Evolutionary conservation across 2,888 invertebrate genomes (phyloP).

Genomic region (Zaprionus bogoriensis): DNA sequence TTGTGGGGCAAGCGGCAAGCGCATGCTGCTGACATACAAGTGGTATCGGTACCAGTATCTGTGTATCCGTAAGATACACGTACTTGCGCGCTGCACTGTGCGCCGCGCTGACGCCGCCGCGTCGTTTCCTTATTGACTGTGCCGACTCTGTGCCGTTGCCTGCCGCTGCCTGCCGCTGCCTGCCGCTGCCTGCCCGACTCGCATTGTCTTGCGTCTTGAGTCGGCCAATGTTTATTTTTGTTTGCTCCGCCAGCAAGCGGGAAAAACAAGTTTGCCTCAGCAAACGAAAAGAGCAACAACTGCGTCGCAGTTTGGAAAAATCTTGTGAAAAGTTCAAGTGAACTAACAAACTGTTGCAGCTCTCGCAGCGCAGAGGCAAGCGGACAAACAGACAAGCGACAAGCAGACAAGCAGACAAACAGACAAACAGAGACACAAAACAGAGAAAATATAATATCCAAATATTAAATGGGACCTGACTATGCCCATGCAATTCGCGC

Average conservation of each 20-base stretch:
- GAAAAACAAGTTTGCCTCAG: slow-evolving; percentile 71
- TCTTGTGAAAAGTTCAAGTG: slow-evolving; percentile 48
- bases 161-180: too few relatives aligned
- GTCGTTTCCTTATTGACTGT: slow-evolving; percentile 64
- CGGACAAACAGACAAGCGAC: background rate
- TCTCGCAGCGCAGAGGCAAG: background rate
- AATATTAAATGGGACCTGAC: slow-evolving; percentile 28
- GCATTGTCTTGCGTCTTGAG: slow-evolving; percentile 6
- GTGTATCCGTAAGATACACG: slow-evolving; percentile 62
- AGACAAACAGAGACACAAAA: slow-evolving; percentile 6
- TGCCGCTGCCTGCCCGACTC: background rate
- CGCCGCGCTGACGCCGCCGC: too few relatives aligned
- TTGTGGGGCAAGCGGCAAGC: too few relatives aligned
- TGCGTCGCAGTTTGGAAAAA: slow-evolving; percentile 49
- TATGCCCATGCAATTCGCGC: too few relatives aligned
- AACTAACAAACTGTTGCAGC: slow-evolving; percentile 13
- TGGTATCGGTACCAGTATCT: slow-evolving; percentile 39
- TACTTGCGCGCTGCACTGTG: slow-evolving; percentile 46
- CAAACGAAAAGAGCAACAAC: slow-evolving; percentile 41
- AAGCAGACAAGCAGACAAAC: background rate
- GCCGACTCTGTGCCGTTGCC: too few relatives aligned
- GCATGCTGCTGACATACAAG: slow-evolving; percentile 5
- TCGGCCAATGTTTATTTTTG: slow-evolving; percentile 64
- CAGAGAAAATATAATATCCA: background rate
- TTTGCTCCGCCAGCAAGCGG: slow-evolving; percentile 55